Evolutionary conservation across 53 echinoderm and acorn worm genomes (phyloP).

Genomic region (Henricia sp.): DNA sequence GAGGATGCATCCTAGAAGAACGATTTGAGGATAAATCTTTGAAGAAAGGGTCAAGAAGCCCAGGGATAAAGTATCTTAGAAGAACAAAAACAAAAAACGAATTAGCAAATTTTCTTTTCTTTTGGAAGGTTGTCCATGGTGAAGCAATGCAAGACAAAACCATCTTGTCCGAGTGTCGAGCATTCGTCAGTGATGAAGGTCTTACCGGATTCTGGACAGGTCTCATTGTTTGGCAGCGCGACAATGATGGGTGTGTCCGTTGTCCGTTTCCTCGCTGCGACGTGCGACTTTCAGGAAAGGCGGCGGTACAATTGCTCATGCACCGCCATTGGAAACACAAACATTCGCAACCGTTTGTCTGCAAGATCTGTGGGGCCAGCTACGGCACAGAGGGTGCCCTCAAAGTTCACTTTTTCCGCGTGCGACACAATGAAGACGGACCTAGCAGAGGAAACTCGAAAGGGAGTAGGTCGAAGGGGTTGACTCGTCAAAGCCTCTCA

Average conservation of each 20-base stretch:
- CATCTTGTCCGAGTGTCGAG: constrained; percentile 36
- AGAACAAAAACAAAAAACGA: too few relatives aligned
- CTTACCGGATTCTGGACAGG: constrained; percentile 44
- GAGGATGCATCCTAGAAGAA: too few relatives aligned
- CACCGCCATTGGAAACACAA: constrained; percentile 44
- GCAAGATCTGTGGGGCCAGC: constrained; percentile 54
- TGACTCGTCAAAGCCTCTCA: constrained; percentile 10
- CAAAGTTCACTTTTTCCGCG: constrained; percentile 56
- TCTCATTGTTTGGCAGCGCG: constrained; percentile 35
- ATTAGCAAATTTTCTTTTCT: background rate
- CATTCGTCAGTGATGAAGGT: constrained; percentile 34
- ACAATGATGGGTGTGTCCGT: constrained; percentile 26
- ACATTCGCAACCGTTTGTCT: constrained; percentile 39
- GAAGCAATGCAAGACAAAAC: constrained; percentile 11
- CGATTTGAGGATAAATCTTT: too few relatives aligned
- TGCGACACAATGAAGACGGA: constrained; percentile 25
- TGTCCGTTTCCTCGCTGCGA: constrained; percentile 46
- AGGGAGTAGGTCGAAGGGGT: background rate
- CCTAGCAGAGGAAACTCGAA: background rate
- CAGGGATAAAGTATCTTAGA: too few relatives aligned
- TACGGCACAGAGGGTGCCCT: constrained; percentile 54
- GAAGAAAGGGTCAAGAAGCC: too few relatives aligned
- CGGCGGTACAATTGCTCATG: constrained; percentile 28
- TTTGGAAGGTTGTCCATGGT: constrained; percentile 31
- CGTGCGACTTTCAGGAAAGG: constrained; percentile 11